These are phyloP conservation scores for Magallana angulata DNA, from an alignment of 1,140 invertebrate genomes.

Conservation along the genomic window DNA sequence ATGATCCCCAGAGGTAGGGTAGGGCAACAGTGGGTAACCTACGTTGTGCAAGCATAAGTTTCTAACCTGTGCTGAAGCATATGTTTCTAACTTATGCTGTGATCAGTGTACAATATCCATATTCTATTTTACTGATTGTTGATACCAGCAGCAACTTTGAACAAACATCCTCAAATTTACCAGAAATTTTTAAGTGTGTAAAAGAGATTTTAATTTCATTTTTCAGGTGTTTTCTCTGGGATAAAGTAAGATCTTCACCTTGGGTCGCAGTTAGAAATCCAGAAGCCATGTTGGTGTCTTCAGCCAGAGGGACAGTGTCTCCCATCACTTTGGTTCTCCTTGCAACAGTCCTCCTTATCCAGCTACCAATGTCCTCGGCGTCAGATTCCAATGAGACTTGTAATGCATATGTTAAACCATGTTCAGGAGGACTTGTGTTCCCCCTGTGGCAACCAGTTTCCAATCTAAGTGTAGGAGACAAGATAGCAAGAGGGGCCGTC, in stretches of 20 bases:
- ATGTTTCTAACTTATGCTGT: no score
- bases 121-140: no score
- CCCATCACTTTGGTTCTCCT: conserved; percentile 18
- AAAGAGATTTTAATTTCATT: background rate
- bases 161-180: no score
- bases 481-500: conserved; percentile 89
- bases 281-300: background rate
- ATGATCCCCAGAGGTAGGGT: no score
- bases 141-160: no score
- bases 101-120: no score
- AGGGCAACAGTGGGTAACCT: no score
- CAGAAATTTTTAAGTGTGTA: no score
- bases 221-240: background rate
- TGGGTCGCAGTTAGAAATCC: background rate
- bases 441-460: conserved; percentile 84
- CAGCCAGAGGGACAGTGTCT: background rate
- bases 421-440: conserved; percentile 75
- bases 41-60: no score
- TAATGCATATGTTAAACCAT: conserved; percentile 60
- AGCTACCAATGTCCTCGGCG: background rate
- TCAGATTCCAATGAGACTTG: conserved; percentile 48
- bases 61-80: no score
- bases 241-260: background rate
- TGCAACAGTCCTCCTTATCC: background rate
- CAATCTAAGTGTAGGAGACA: conserved; percentile 84